Conservation (phyloP, 2,113 vertebrate genomes). For the Peromyscus californicus region DNA sequence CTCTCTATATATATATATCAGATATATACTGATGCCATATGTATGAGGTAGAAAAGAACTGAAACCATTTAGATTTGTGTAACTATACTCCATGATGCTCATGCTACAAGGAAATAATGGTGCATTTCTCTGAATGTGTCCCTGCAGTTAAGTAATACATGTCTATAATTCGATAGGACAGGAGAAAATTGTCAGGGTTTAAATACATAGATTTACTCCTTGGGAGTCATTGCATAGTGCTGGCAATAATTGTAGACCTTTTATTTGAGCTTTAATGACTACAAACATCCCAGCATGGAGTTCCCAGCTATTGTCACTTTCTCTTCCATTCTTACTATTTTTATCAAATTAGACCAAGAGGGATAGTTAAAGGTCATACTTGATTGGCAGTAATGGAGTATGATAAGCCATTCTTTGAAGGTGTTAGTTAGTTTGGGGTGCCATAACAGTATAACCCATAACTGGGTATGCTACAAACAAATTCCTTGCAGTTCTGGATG, state of each 20-base stretch:
- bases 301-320: neutral
- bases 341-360: neutral
- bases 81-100: neutral
- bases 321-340: constrained; percentile 51
- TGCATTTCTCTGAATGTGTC: neutral
- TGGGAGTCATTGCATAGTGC: neutral
- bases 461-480: neutral
- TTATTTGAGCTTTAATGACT: neutral
- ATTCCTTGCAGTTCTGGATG: neutral
- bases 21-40: neutral
- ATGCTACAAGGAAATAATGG: neutral
- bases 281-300: neutral
- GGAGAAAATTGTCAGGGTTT: neutral
- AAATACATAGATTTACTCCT: constrained; percentile 14
- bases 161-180: neutral
- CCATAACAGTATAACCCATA: neutral
- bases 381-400: neutral
- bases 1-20: neutral
- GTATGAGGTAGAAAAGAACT: neutral
- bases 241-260: neutral
- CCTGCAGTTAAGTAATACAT: neutral
- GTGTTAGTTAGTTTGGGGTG: neutral
- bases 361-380: neutral
- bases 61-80: neutral
- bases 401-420: neutral